phyloP scores from a whole-genome alignment of 1,140 invertebrate species.

The Lepidurus apus region DNA sequence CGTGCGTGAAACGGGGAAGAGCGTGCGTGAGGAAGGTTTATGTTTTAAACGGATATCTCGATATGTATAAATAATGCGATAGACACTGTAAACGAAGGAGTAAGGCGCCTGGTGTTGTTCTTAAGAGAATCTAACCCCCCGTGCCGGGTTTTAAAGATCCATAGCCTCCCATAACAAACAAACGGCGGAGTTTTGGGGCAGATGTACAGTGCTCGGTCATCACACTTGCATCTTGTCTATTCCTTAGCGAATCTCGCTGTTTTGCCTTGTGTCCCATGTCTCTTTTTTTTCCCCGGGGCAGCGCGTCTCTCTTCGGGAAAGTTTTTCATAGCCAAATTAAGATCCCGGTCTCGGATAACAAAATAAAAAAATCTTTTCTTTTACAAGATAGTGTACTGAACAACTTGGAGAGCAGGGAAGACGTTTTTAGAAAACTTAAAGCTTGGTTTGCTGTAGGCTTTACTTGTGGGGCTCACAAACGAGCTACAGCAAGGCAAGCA shows the following conservation, averaged over 20 bases:
- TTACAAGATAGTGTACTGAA: constrained; percentile 2
- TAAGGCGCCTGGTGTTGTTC: background rate
- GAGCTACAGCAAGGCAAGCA: background rate
- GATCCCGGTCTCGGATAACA: background rate
- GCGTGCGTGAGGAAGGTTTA: background rate
- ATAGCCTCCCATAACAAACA: constrained; percentile 10
- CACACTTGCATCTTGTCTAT: background rate
- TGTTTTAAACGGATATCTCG: background rate
- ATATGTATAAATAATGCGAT: constrained; percentile 5
- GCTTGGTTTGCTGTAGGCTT: background rate
- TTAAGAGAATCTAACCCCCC: background rate
- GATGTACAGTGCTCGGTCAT: background rate
- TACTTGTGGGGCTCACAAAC: background rate
- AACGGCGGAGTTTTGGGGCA: background rate
- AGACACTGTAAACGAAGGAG: background rate
- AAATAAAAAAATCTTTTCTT: background rate
- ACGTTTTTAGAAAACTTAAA: background rate
- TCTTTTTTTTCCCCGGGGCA: background rate
- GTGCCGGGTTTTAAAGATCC: background rate
- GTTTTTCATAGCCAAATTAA: background rate
- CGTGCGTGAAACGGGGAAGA: background rate
- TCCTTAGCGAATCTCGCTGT: background rate
- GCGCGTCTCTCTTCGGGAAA: background rate
- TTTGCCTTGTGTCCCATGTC: background rate
- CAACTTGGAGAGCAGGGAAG: background rate